Base-by-base conservation (phyloP, 2,888 invertebrate species). In the Liposcelis brunnea region DNA sequence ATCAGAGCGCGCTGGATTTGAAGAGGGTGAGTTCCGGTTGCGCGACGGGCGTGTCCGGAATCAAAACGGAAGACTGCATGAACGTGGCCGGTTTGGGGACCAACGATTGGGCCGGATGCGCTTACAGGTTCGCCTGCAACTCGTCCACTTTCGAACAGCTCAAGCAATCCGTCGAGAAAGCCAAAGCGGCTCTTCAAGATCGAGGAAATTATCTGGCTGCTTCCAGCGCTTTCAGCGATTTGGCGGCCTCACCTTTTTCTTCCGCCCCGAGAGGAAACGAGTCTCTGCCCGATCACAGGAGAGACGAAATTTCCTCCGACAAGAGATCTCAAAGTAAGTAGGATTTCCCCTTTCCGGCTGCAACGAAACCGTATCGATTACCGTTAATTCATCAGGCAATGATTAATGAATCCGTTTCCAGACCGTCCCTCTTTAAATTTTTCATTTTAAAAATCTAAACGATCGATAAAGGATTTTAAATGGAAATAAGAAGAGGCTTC, bases 111-210 rank as follows among this genome's bases (percentile, higher is more conserved):
- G 55, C 60, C 18, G 61, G 63, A 47, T 68, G 68, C 61, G 64
- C 67, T 5, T 87, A 87, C 62, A 74, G 87, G 40, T 63, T 69
- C 43, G 79, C 85, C 48, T 72, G 74, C 58, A 81, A 81, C 60
- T 84, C 84, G 55, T 83, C 83, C 51, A 87, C 87, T 10, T 87
- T 87, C 68, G 86, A 87, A 58, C 86, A 87, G 60, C 66, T 87
- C 50, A 87, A 87, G 57, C 87, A 87, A 61, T 85, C 85, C 57
- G 86, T 87, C 36, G 87, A 87, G 60, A 87, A 87, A 59, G 87
- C 87, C 36, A 87, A 87, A 60, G 86, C 86, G 1, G 87, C 85
- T 0, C 66, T 87, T 40, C 81, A 81, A 61, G 80, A 81, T 61
- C 65, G 75, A 46, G 78, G 76, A 32, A 73, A 77, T 10, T 73